Percentiles rank a stretch among this genome's conserved stretches.
These are phyloP conservation scores for Drosophila acutilabella DNA, from an alignment of 2,888 invertebrate genomes.

Conservation along the genomic window DNA sequence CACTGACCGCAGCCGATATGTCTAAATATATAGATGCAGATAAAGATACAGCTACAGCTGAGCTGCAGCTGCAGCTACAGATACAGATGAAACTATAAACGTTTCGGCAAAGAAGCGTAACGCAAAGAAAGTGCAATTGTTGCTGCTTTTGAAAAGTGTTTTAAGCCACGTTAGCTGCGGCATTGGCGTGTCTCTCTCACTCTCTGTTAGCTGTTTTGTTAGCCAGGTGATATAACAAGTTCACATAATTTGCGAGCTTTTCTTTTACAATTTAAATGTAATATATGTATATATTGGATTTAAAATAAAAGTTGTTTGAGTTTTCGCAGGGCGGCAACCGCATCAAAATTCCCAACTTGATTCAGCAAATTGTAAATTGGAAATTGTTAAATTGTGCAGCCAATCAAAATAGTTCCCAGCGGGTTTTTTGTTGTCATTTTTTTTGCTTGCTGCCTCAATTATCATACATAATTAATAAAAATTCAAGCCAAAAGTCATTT, in stretches of 20 bases:
- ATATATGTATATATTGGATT: conserved; percentile 25
- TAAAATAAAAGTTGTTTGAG: conserved; percentile 51
- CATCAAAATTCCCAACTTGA: conserved; percentile 53
- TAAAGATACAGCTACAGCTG: conserved; percentile 34
- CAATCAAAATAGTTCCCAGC: conserved; percentile 58
- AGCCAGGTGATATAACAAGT: conserved; percentile 73
- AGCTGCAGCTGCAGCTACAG: conserved; percentile 17
- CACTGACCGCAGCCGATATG: conserved; percentile 68
- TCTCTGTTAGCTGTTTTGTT: conserved; percentile 13
- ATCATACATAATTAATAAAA: conserved; percentile 70
- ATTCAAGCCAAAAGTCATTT: conserved; percentile 29
- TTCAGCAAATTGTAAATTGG: conserved; percentile 45
- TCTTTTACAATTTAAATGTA: conserved; percentile 51
- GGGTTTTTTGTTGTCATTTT: conserved; percentile 14
- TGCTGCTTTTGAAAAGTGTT: conserved; percentile 55
- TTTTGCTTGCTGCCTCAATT: conserved; percentile 43
- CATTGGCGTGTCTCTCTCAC: conserved; percentile 25
- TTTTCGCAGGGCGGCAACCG: conserved; percentile 59
- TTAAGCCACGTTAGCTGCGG: conserved; percentile 48
- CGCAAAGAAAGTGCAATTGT: conserved; percentile 74
- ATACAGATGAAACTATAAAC: conserved; percentile 40
- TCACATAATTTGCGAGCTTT: conserved; percentile 70
- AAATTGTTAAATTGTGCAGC: conserved; percentile 30
- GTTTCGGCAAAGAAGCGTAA: conserved; percentile 79
- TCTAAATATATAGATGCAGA: conserved; percentile 11